Evolutionary conservation across 2,888 invertebrate genomes (phyloP).

Genomic region (Scrobipalpa atriplicella): DNA sequence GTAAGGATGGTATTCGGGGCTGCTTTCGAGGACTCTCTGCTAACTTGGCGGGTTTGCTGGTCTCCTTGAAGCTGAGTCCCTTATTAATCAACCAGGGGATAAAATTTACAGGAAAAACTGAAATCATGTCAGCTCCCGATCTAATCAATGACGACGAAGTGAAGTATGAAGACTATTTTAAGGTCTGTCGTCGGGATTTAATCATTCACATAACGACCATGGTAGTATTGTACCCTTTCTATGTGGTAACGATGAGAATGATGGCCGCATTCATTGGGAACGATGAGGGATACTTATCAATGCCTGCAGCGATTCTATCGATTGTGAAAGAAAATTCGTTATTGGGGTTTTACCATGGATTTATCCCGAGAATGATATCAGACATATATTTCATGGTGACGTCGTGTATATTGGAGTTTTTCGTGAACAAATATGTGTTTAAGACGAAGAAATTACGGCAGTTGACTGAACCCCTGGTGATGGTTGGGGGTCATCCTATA

Average conservation of each 20-base stretch:
- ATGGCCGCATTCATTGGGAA: not conserved
- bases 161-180: slow-evolving; percentile 1
- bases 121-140: not conserved
- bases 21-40: slow-evolving; percentile 9
- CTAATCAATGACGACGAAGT: not conserved
- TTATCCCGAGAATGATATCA: not conserved
- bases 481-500: not conserved
- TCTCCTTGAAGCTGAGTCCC: not conserved
- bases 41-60: not conserved
- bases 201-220: not conserved
- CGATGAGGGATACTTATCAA: not conserved
- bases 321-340: not conserved
- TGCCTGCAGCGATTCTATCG: not conserved
- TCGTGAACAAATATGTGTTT: not conserved
- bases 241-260: not conserved
- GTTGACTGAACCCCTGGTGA: not conserved
- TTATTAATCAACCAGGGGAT: not conserved
- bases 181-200: not conserved
- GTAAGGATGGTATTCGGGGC: not conserved
- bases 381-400: not conserved
- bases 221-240: slow-evolving; percentile 7
- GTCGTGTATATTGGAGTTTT: not conserved
- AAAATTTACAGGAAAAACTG: not conserved
- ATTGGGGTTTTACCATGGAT: slow-evolving; percentile 2
- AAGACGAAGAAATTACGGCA: not conserved